Base-by-base conservation (phyloP, 2,888 invertebrate genomes). In the Synanthedon tipuliformis region DNA sequence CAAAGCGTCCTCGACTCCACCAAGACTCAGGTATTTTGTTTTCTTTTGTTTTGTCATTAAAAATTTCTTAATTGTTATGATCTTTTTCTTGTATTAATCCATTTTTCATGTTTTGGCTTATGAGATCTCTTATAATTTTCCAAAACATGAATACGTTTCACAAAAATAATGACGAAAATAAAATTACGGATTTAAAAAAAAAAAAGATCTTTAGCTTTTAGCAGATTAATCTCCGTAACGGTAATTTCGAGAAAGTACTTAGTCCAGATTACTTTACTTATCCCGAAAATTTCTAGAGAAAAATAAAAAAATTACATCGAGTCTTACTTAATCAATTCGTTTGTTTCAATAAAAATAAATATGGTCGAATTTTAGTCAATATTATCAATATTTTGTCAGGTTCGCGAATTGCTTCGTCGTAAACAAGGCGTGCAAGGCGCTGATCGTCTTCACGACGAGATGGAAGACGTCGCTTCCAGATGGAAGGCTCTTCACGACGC, bases 1-100 rank as follows among this genome's bases (percentile, higher is more conserved):
- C 97, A 98, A 75, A 95, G 95, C 50, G 84, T 96, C 34, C 86
- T 98, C 3, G 97, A 97, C 73, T 95, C 95, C 48, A 95, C 97
- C 11, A 93, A 93, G 75, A 93, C 92, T 41, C 96, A 97, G 86
- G 88, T 86, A 56, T 54, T 10, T 10, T 8, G 8, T 49, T 16
- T 18, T 12, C 2, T 23, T 50, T 50, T 50, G 1, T 51, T 3
- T 51, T 48, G 10, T 23, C 0, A 27, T 50, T 23, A n/a, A n/a
- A n/a, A n/a, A n/a, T n/a, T 50, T 50, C 1, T n/a, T 12, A 18
- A 4, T 4, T 18, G 18, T 18, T 16, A n/a, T n/a, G n/a, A n/a
- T n/a, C n/a, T 49, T 45, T 16, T 34, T 34, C 27, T 8, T 34
- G 27, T 8, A 8, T 34, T 34, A 34, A 23, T 18, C 3, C 2